These are phyloP conservation scores for Zapus hudsonius DNA, from an alignment of 2,113 vertebrate species.

Conservation along the genomic window DNA sequence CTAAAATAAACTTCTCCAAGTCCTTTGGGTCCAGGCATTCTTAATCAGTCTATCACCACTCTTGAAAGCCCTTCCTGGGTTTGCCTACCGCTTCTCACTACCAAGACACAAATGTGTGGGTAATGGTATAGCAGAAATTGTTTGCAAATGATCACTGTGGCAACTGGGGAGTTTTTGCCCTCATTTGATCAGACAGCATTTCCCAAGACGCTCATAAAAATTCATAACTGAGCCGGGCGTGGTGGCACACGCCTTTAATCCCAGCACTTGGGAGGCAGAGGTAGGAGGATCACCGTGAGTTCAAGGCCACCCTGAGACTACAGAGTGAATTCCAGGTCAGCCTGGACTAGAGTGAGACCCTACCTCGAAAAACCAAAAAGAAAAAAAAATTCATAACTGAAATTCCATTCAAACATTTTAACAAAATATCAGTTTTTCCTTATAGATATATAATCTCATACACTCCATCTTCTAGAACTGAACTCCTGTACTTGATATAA, in stretches of 20 bases:
- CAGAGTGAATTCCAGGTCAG: no score
- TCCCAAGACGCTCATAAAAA: constrained; percentile 41
- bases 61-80: constrained; percentile 25
- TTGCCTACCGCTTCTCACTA: not conserved
- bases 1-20: constrained; percentile 64
- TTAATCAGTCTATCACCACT: constrained; percentile 48
- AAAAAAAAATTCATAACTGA: no score
- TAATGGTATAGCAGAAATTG: constrained; percentile 41
- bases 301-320: no score
- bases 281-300: no score
- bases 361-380: no score
- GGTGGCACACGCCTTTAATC: no score
- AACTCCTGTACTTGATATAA: not conserved
- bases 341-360: no score
- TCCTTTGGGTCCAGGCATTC: constrained; percentile 43
- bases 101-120: constrained; percentile 45
- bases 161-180: not conserved
- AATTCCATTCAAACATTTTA: constrained; percentile 39
- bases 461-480: not conserved
- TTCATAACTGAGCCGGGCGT: no score
- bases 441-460: not conserved
- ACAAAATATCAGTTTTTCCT: constrained; percentile 1
- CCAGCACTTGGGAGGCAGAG: no score
- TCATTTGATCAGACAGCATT: not conserved
- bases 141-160: constrained; percentile 48